Evolutionary conservation across 2,113 vertebrate genomes (phyloP), one percentile per base, ranked within the genome.

Genomic region (Anseranas semipalmata): DNA sequence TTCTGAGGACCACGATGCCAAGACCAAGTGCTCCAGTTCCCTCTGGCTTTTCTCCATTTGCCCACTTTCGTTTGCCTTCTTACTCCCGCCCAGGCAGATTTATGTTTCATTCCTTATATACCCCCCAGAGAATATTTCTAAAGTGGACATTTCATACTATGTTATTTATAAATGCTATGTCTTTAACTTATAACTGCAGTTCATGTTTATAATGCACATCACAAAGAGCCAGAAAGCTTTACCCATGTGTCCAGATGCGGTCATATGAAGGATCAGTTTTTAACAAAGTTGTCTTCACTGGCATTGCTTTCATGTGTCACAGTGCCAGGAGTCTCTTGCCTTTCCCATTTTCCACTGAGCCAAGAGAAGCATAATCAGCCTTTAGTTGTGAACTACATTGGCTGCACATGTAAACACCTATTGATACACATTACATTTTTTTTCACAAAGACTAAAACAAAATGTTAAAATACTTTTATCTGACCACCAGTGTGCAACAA

Each of bases 251-350:
- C 78, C 71, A 87, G 90, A 82, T 2, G 2, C 70, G 89, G 78
- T 43, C 85, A 66, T 43, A 94, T 12, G 50, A 89, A 91, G 37
- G 71, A 91, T 85, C 81, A 66, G 66, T 66, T 91, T 92, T 93
- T 93, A 80, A 85, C 43, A 48, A 74, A 90, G 63, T 85, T 95
- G 94, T 83, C 90, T 92, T 82, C 25, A 0, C 15, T 95, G 89
- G 62, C 71, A 58, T 7, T 89, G 75, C 56, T 85, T 59, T 83
- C 68, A 33, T 62, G 70, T 96, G 87, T 70, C n/a, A 0, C 3
- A 0, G 45, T 82, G 87, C 74, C 87, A 94, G 85, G 71, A 73
- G n/a, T 82, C 66, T 65, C 78, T 67, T 48, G 66, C 74, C 87
- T 62, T 90, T 79, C 90, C 74, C 82, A 73, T 70, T 91, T 90